Percentiles rank a stretch among this genome's conserved stretches.
phyloP scores from a whole-genome alignment of 2,113 vertebrate species.

The Mionectes macconnelli region DNA sequence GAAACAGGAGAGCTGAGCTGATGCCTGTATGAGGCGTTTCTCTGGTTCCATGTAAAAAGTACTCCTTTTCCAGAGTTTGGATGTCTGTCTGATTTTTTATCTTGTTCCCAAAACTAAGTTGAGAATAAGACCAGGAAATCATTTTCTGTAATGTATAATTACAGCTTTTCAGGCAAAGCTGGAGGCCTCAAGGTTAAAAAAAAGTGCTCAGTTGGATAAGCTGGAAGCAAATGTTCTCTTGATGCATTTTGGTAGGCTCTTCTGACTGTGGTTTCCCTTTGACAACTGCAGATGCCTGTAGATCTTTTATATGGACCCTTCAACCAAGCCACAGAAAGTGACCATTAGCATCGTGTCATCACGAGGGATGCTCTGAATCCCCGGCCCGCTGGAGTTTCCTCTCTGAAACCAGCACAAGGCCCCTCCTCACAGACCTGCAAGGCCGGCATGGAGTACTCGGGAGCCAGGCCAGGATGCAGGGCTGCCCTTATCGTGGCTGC shows the following conservation, averaged over 20 bases:
- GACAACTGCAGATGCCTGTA: background rate
- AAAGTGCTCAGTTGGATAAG: background rate
- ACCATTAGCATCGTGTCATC: rapidly evolving
- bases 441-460: rapidly evolving
- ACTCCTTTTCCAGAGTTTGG: background rate
- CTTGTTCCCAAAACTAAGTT: background rate
- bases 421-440: rapidly evolving
- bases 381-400: rapidly evolving
- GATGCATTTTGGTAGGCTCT: background rate
- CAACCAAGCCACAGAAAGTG: background rate
- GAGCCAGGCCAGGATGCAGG: background rate
- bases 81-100: background rate
- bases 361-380: rapidly evolving
- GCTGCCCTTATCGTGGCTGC: background rate
- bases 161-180: background rate
- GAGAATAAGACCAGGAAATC: background rate
- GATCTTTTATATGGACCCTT: background rate
- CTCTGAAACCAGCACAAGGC: rapidly evolving
- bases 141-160: background rate
- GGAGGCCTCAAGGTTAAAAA: background rate
- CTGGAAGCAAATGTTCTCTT: background rate
- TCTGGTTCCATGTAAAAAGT: background rate
- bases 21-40: background rate
- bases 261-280: background rate
- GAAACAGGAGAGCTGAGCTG: background rate